These are phyloP conservation scores for Paracentrotus lividus DNA, from an alignment of 53 echinoderm and acorn worm genomes.

Conservation along the genomic window DNA sequence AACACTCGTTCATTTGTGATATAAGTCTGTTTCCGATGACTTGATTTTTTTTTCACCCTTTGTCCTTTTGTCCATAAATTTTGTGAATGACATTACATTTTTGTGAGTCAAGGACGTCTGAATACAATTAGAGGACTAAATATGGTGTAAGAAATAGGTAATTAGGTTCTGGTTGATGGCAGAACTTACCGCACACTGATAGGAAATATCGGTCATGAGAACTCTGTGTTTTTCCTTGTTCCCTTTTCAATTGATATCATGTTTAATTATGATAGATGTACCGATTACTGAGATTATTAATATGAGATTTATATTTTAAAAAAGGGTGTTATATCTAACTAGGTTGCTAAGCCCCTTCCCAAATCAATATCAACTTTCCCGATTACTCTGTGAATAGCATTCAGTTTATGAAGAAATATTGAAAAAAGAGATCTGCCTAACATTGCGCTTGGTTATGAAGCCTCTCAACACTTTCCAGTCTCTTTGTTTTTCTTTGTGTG, in stretches of 20 bases:
- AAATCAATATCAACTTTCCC: too few species aligned
- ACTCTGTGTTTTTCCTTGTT: not conserved
- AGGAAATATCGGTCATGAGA: constrained; percentile 4
- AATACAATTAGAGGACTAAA: constrained; percentile 27
- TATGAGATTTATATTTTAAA: too few species aligned
- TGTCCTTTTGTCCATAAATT: constrained; percentile 1
- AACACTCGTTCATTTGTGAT: constrained; percentile 36
- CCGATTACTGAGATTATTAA: too few species aligned
- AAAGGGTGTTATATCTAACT: too few species aligned
- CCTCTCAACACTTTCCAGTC: too few species aligned
- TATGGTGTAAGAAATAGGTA: not conserved
- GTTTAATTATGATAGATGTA: too few species aligned
- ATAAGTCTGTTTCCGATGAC: constrained; percentile 48
- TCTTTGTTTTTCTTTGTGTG: too few species aligned
- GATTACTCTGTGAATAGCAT: too few species aligned
- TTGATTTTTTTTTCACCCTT: not conserved
- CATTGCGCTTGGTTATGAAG: too few species aligned
- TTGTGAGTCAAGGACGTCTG: constrained; percentile 33
- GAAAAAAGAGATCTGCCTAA: too few species aligned
- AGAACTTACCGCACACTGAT: not conserved
- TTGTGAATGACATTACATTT: constrained; percentile 43
- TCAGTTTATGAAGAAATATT: too few species aligned
- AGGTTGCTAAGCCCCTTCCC: too few species aligned
- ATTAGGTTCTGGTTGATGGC: constrained; percentile 19
- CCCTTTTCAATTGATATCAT: not conserved